phyloP scores from a whole-genome alignment of 2,888 invertebrate species.

The Torymus aiolomorphi region DNA sequence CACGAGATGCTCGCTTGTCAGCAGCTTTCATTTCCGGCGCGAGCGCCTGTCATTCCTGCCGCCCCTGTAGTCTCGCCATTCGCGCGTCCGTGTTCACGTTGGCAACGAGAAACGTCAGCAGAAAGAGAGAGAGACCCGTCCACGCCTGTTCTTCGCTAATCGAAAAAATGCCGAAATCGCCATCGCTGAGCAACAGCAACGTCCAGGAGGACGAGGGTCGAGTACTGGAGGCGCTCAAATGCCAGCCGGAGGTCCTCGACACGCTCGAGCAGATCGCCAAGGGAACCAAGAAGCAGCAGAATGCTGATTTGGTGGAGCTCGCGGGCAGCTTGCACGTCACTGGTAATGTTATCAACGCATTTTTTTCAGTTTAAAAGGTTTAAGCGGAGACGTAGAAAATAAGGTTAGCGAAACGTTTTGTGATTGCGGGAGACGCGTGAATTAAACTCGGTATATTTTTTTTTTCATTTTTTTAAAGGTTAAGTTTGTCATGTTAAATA shows the following conservation, averaged over 20 bases:
- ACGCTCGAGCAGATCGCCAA: slow-evolving; percentile 37
- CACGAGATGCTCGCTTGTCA: slow-evolving; percentile 48
- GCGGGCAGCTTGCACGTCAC: slow-evolving; percentile 58
- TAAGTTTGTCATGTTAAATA: too few species aligned
- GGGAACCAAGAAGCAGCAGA: slow-evolving; percentile 46
- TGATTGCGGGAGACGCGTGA: too few species aligned
- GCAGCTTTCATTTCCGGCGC: slow-evolving; percentile 31
- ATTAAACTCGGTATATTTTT: too few species aligned
- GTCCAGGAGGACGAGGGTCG: slow-evolving; percentile 11
- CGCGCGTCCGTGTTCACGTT: neutral
- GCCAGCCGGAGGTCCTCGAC: slow-evolving; percentile 59
- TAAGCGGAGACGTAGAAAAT: too few species aligned
- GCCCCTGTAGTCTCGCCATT: neutral
- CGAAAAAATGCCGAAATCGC: slow-evolving; percentile 50
- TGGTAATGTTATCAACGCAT: slow-evolving; percentile 53
- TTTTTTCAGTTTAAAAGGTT: neutral
- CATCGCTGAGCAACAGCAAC: slow-evolving; percentile 47
- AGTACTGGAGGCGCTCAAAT: slow-evolving; percentile 56
- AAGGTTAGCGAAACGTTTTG: too few species aligned
- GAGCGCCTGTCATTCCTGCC: slow-evolving; percentile 7
- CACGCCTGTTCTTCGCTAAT: neutral
- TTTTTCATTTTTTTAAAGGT: too few species aligned
- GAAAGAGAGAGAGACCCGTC: too few species aligned
- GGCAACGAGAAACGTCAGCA: neutral
- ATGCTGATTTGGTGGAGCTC: slow-evolving; percentile 58